Evolutionary conservation across 2,888 invertebrate species (phyloP).

Genomic region (Euproctis similis): DNA sequence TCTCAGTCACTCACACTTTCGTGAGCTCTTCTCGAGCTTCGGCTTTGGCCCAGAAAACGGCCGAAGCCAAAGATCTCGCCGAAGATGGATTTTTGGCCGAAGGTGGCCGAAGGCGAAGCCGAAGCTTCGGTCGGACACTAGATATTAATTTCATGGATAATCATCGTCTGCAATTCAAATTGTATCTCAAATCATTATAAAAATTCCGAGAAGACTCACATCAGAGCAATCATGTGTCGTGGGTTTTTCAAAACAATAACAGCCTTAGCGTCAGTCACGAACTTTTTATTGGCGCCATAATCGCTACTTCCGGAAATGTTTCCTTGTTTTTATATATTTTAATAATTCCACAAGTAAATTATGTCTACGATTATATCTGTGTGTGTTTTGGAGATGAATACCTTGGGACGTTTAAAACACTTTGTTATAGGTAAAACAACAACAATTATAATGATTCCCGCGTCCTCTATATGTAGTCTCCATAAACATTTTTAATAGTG

Average conservation of each 20-base stretch:
- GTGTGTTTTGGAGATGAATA: conserved; percentile 10
- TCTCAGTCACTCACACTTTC: too few relatives aligned
- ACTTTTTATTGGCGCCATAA: conserved; percentile 19
- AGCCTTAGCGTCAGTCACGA: conserved; percentile 15
- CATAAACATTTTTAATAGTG: background rate
- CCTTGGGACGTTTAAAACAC: conserved; percentile 10
- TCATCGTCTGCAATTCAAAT: conserved; percentile 1
- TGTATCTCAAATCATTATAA: background rate
- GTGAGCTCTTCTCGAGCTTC: too few relatives aligned
- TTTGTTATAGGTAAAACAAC: too few relatives aligned
- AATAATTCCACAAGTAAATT: conserved; percentile 15
- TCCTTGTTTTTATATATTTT: conserved; percentile 26
- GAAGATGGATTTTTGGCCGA: too few relatives aligned
- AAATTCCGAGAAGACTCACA: background rate
- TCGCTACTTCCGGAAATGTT: conserved; percentile 39
- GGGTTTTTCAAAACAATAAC: conserved; percentile 2
- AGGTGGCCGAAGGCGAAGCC: too few relatives aligned
- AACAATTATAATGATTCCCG: conserved; percentile 2
- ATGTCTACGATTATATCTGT: conserved; percentile 5
- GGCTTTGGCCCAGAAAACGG: too few relatives aligned
- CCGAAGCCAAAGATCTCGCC: too few relatives aligned
- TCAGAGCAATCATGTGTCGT: background rate
- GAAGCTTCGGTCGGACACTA: too few relatives aligned
- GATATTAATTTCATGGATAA: background rate
- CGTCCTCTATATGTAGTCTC: conserved; percentile 2